Base-by-base conservation (phyloP, 2,888 invertebrate species). In the Eucriotettix oculatus region DNA sequence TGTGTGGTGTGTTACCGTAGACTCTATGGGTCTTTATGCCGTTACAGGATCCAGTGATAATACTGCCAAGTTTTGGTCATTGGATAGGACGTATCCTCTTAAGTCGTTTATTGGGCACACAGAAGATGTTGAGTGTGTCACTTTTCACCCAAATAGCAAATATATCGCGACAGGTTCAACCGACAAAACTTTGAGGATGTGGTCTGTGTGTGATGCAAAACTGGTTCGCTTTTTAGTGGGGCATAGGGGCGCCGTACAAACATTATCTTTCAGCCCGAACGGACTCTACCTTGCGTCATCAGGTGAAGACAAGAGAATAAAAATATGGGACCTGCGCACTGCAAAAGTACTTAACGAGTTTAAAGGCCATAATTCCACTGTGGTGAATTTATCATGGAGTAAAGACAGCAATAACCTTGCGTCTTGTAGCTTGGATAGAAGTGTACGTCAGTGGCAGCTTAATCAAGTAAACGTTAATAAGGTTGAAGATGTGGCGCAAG, bases 101-200 rank as follows among this genome's bases (percentile, higher is more conserved):
- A 78, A 94, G 66, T 82, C 90, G 63, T 91, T 91, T 73, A 85
- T 87, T 48, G 96, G 95, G 1, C 96, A 97, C 71, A 85, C 84
- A 59, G 82, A 87, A 70, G 90, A 93, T 76, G 86, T 96, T 29
- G 90, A 87, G 87, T 83, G 86, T 70, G 80, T 90, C n/a, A 84
- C 85, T 68, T 94, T 96, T 75, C 96, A 96, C 76, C 92, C 94
- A 0, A 96, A 94, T 74, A 86, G 88, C 66, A 83, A 85, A 67
- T 95, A 96, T 72, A 71, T 95, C 66, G 93, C 91, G 48, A 90
- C 91, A 0, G 95, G 93, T 11, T 90, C 94, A 1, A 82, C 86
- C n/a, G 96, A 96, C 76, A 86, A 86, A 70, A 87, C 87, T 52
- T 84, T 94, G 56, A 81, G 94, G 43, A 75, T 96, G 68, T 96